Evolutionary conservation across 1,140 invertebrate species (phyloP).

Genomic region (Drosophila kepulauana): DNA sequence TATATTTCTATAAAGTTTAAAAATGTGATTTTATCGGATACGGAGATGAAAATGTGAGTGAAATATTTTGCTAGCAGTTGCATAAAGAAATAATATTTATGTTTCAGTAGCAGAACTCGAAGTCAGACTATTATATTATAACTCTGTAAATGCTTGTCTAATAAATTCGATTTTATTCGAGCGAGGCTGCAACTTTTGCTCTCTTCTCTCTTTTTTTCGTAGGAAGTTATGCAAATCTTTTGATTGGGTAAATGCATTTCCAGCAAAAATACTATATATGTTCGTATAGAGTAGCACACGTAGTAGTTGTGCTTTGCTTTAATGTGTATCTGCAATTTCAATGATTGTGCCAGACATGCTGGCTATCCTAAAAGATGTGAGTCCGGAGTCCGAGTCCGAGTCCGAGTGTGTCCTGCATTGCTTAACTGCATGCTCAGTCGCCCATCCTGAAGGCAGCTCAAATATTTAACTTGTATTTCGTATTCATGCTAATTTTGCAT

Average conservation of each 20-base stretch:
- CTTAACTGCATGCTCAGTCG: conserved; percentile 36
- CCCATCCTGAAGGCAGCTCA: conserved; percentile 57
- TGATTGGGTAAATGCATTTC: conserved; percentile 18
- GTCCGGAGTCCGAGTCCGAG: no score
- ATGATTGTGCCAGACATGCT: conserved; percentile 52
- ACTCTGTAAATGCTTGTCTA: not conserved
- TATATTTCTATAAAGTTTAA: no score
- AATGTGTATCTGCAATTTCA: conserved; percentile 73
- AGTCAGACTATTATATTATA: not conserved
- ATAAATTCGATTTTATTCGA: not conserved
- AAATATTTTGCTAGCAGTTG: no score
- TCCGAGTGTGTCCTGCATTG: conserved; percentile 45
- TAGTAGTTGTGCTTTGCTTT: conserved; percentile 56
- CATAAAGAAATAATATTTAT: no score
- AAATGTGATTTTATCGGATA: no score
- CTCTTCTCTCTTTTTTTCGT: no score
- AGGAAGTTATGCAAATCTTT: conserved; percentile 4
- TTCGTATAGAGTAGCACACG: not conserved
- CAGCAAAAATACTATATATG: not conserved
- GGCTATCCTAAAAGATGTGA: not conserved
- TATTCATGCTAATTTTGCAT: conserved; percentile 84
- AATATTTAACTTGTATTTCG: conserved; percentile 83
- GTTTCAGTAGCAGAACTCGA: no score
- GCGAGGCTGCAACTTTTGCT: not conserved
- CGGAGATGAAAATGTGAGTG: no score